Evolutionary conservation across 2,888 invertebrate genomes (phyloP), one percentile per base, ranked within the genome.

Genomic region (Hipparchia sbordonii): DNA sequence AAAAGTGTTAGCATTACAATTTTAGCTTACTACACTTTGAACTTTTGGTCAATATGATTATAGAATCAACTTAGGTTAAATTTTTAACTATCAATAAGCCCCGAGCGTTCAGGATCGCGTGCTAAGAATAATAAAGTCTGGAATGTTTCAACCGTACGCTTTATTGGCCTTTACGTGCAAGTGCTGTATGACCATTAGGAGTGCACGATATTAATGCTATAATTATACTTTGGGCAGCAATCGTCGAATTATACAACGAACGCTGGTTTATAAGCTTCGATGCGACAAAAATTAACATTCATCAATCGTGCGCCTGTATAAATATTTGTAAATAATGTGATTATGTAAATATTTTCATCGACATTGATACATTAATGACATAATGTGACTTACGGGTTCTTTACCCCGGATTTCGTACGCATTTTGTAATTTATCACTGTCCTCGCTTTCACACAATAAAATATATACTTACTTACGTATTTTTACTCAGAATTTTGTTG

Each of bases 21-120:
- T 46, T 46, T 46, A 46, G 5, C 46, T 46, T 46, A 46, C 46
- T 10, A 56, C 56, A 13, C 1, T 13, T 13, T 23, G 13, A 48
- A n/a, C 48, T 23, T 13, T 63, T n/a, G 48, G 9, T 4, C 13
- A 48, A 12, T 39, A 63, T 52, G 3, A 12, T 33, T 65, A 33
- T 52, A 33, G 12, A 52, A 12, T 12, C 51, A 51, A 67, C 39
- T 46, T 46, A n/a, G 56, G n/a, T 54, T 69, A 63, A 73, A 74
- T 74, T 69, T 70, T 76, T 73, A 71, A 74, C 61, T 59, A 69
- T 74, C 71, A 72, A 68, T 72, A 74, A 68, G 75, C 71, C 63
- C 74, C 72, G 74, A 79, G 78, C 79, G 80, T 81, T 79, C 72
- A 72, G 72, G 76, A 75, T 83, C 77, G 85, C 86, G 82, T 86